These are phyloP conservation scores for Eumacrocentrus americanus DNA, from an alignment of 2,888 invertebrate species.

Conservation along the genomic window DNA sequence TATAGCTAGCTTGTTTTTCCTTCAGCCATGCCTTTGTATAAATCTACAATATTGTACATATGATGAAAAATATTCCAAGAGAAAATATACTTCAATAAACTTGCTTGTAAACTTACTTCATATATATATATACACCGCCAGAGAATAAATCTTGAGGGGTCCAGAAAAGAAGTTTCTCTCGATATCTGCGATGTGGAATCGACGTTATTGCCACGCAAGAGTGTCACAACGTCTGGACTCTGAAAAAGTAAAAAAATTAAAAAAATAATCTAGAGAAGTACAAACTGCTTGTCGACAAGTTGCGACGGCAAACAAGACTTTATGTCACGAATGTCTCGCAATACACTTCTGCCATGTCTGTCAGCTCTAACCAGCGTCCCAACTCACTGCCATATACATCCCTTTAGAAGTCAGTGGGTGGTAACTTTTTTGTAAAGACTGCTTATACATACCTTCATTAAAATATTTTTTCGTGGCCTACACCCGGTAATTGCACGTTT, in stretches of 20 bases:
- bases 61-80: too few species aligned
- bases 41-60: too few species aligned
- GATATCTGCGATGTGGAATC: background rate
- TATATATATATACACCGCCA: too few species aligned
- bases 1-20: too few species aligned
- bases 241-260: background rate
- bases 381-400: too few species aligned
- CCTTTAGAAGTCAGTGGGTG: too few species aligned
- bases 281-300: background rate
- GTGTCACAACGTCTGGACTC: background rate
- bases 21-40: background rate
- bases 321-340: background rate
- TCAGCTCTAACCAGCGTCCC: too few species aligned
- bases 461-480: constrained; percentile 45
- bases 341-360: background rate
- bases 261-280: background rate
- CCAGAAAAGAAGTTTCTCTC: background rate
- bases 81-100: too few species aligned
- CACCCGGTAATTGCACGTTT: constrained; percentile 56
- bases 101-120: background rate
- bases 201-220: background rate
- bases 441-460: constrained; percentile 57
- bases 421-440: too few species aligned
- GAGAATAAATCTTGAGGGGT: too few species aligned
- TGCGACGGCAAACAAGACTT: background rate